Percentiles rank a stretch among this genome's conserved stretches.
Conservation (phyloP, 2,113 vertebrate genomes). For the Lipotes vexillifer region DNA sequence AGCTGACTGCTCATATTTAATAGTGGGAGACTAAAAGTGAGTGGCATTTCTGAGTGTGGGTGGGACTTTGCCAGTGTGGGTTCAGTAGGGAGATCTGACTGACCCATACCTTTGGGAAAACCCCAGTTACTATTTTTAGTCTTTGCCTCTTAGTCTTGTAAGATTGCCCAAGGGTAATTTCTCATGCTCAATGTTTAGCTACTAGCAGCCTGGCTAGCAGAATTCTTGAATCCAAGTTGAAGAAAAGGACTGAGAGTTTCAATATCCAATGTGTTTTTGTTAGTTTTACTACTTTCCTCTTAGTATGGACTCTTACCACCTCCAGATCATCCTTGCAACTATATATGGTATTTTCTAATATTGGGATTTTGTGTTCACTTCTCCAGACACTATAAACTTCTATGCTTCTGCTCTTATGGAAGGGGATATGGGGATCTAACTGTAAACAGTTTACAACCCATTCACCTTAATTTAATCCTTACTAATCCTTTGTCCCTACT, state of each 20-base stretch:
- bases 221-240: neutral
- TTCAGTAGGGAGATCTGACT: neutral
- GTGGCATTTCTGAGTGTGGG: neutral
- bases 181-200: neutral
- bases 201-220: neutral
- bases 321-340: neutral
- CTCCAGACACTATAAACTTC: neutral
- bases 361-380: neutral
- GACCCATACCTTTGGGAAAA: neutral
- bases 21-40: neutral
- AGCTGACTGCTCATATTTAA: neutral
- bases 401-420: neutral
- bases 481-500: neutral
- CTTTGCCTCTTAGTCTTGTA: neutral
- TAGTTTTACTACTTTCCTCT: neutral
- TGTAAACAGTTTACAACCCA: neutral
- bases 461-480: neutral
- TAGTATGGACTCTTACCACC: neutral
- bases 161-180: neutral
- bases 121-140: neutral
- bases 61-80: neutral
- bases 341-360: neutral
- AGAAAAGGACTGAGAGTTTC: neutral
- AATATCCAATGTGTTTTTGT: neutral
- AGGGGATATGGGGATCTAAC: neutral